Base-by-base conservation (phyloP, 2,797 vertebrate genomes). In the Onychomys leucogaster region DNA sequence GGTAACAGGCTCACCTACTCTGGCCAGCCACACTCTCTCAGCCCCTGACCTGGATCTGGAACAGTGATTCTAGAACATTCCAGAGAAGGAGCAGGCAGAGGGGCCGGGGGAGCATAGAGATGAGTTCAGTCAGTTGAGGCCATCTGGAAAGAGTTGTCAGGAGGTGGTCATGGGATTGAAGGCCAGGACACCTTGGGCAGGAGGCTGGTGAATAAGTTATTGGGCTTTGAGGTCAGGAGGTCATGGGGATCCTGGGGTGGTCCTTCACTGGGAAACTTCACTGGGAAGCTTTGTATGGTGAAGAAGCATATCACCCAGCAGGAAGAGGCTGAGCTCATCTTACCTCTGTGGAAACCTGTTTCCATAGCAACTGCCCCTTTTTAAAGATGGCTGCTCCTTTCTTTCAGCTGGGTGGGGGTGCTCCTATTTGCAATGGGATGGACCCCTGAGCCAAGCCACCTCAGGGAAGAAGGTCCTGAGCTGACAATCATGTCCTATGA, bases 331-430 rank as follows among this genome's bases (percentile, higher is more conserved):
- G 52, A 0, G 4, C 16, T 76, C 76, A 37, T 65, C 37, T 9
- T 4, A 17, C 88, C 43, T 1, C 41, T 23, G 82, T 73, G 0
- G 19, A 29, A 73, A 46, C 78, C 1, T 0, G 52, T 97, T 93
- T 87, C 93, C 87, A 87, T 94, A 87, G 94, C 46, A 77, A 96
- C 2, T 1, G 13, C 32, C 82, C 52, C 37, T 55, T 61, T 86
- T 37, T 19, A 34, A 29, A n/a, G 59, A 76, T 88, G 0, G 16
- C 55, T 29, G 59, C 0, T 73, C 49, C 0, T 34, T 41, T 87
- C 73, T 87, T 17, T 37, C 19, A n/a, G 7, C 80, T 29, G 63
- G 25, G 73, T 41, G 8, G 52, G 84, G 59, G 34, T n/a, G 65
- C n/a, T 27, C 52, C 1, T 0, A 25, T 27, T n/a, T 71, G 75